phyloP scores from a whole-genome alignment of 1,140 invertebrate species.

The Hylaeus anthracinus region DNA sequence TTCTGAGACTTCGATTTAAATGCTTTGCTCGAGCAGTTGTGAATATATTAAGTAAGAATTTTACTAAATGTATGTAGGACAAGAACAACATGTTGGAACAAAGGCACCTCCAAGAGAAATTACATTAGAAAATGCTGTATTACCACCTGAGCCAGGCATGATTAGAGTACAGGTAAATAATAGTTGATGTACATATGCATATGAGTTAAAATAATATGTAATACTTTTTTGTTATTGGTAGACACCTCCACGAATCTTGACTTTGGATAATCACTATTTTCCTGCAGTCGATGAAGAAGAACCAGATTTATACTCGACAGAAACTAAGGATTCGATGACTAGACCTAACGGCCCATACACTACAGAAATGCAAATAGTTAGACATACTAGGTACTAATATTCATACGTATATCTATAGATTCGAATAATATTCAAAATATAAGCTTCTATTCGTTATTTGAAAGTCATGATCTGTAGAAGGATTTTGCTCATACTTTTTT shows the following conservation, averaged over 20 bases:
- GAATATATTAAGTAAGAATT: background rate
- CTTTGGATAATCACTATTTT: slow-evolving; percentile 90
- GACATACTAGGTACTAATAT: slow-evolving; percentile 69
- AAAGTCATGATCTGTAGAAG: too few species aligned
- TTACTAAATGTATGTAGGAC: slow-evolving; percentile 78
- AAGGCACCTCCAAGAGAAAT: slow-evolving; percentile 91
- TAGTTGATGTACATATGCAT: slow-evolving; percentile 2
- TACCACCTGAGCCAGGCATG: slow-evolving; percentile 86
- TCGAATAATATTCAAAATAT: too few species aligned
- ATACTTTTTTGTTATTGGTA: slow-evolving; percentile 63
- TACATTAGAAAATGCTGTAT: slow-evolving; percentile 89
- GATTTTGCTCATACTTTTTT: background rate
- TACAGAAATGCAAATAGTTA: slow-evolving; percentile 71
- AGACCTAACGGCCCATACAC: slow-evolving; percentile 56
- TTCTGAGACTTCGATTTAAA: too few species aligned
- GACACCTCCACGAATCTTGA: slow-evolving; percentile 91
- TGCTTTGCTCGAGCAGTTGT: background rate
- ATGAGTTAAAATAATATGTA: slow-evolving; percentile 9
- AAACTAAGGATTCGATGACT: slow-evolving; percentile 54
- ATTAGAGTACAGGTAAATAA: slow-evolving; percentile 85
- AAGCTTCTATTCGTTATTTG: too few species aligned
- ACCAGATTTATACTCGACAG: slow-evolving; percentile 54
- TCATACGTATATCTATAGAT: slow-evolving; percentile 10
- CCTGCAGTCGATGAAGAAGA: slow-evolving; percentile 86
- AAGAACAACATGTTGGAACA: slow-evolving; percentile 91